These are phyloP conservation scores for Eupristina koningsbergeri DNA, from an alignment of 1,140 invertebrate genomes.

Conservation along the genomic window DNA sequence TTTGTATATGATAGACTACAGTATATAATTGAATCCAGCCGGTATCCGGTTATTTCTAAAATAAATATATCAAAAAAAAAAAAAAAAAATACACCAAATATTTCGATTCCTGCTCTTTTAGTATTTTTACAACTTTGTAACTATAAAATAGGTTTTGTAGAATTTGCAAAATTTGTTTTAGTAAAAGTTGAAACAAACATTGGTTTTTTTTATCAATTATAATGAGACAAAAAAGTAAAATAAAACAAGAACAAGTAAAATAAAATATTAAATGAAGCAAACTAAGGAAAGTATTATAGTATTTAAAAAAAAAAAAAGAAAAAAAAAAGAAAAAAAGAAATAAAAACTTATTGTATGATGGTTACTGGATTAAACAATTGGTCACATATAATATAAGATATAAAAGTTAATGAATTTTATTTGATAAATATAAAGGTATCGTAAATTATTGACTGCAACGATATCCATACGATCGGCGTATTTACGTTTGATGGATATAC, in stretches of 20 bases:
- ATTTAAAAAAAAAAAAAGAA: background rate
- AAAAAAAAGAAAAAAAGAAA: background rate
- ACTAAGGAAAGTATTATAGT: background rate
- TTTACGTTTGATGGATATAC: background rate
- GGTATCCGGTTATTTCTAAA: background rate
- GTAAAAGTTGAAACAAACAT: background rate
- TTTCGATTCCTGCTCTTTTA: background rate
- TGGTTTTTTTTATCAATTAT: background rate
- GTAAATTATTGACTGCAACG: background rate
- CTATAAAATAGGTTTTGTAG: background rate
- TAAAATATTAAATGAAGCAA: conserved; percentile 10
- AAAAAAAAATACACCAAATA: conserved; percentile 7
- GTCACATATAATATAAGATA: too few species aligned
- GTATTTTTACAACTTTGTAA: background rate
- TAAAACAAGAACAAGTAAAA: background rate
- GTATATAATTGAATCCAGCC: background rate
- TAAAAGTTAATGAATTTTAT: background rate
- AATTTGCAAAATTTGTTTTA: background rate
- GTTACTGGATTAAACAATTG: too few species aligned
- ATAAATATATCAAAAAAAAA: too few species aligned
- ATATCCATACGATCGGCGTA: conserved; percentile 8
- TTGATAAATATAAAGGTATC: background rate
- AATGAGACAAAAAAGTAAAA: background rate
- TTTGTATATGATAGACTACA: background rate
- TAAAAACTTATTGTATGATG: too few species aligned